phyloP scores from a whole-genome alignment of 2,888 invertebrate species.

The Conops quadrifasciatus region DNA sequence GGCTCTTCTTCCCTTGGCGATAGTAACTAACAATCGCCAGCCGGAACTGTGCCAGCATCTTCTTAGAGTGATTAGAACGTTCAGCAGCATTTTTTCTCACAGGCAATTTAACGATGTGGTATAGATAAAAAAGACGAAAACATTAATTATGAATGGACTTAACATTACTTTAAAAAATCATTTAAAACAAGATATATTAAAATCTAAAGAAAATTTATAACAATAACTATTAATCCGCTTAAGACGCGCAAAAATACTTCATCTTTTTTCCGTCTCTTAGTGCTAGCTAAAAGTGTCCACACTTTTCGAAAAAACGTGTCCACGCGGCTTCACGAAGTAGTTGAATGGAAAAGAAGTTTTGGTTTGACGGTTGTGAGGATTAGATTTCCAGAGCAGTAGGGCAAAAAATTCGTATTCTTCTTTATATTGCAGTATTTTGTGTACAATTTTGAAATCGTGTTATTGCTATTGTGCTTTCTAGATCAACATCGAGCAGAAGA shows the following conservation, averaged over 20 bases:
- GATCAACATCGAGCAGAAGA: too few species aligned
- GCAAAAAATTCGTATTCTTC: too few species aligned
- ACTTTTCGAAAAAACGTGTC: background rate
- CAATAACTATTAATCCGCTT: background rate
- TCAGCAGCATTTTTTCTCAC: constrained; percentile 20
- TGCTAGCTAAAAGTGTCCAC: background rate
- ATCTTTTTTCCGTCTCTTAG: constrained; percentile 7
- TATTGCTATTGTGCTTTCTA: too few species aligned
- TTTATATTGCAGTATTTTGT: too few species aligned
- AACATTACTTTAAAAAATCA: constrained; percentile 9
- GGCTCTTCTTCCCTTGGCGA: background rate
- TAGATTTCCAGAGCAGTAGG: background rate
- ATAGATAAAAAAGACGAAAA: constrained; percentile 39
- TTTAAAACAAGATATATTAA: constrained; percentile 17
- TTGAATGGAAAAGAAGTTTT: background rate
- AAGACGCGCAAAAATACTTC: background rate
- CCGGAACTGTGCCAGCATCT: background rate
- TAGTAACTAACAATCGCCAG: background rate
- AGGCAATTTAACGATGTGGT: constrained; percentile 15
- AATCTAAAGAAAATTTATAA: background rate
- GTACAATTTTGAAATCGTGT: too few species aligned
- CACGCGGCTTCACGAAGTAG: background rate
- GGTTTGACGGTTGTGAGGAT: background rate
- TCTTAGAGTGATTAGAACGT: background rate
- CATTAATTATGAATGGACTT: constrained; percentile 31